Evolutionary conservation across 2,888 invertebrate genomes (phyloP).

Genomic region (Syrphus vitripennis): DNA sequence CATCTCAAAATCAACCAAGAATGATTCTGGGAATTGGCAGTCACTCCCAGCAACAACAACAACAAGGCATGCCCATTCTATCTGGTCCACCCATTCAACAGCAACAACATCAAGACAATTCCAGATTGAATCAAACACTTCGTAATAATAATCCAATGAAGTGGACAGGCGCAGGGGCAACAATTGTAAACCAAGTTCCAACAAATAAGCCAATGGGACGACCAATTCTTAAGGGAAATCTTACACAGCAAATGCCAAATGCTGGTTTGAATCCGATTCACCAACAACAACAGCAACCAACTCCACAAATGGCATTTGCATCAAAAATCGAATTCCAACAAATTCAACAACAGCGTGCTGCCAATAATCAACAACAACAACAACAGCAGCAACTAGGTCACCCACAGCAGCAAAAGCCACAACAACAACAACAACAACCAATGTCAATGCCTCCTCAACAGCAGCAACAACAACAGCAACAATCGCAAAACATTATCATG

Average conservation of each 20-base stretch:
- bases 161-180: slow-evolving; percentile 55
- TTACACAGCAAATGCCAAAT: slow-evolving; percentile 59
- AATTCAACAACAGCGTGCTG: slow-evolving; percentile 74
- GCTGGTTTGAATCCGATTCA: slow-evolving; percentile 37
- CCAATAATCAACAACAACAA: slow-evolving; percentile 62
- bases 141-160: slow-evolving; percentile 72
- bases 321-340: slow-evolving; percentile 77
- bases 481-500: slow-evolving; percentile 73
- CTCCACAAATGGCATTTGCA: slow-evolving; percentile 73
- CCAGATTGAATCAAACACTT: slow-evolving; percentile 68
- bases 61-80: slow-evolving; percentile 30
- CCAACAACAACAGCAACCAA: slow-evolving; percentile 66
- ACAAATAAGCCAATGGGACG: slow-evolving; percentile 77
- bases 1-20: slow-evolving; percentile 74
- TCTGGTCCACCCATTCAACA: slow-evolving; percentile 56
- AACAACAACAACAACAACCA: slow-evolving; percentile 71
- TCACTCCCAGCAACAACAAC: slow-evolving; percentile 71
- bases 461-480: slow-evolving; percentile 77
- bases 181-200: slow-evolving; percentile 58
- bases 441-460: slow-evolving; percentile 72
- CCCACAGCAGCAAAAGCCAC: slow-evolving; percentile 72
- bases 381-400: slow-evolving; percentile 63
- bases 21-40: slow-evolving; percentile 79
- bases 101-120: slow-evolving; percentile 68
- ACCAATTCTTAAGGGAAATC: slow-evolving; percentile 79